Base-by-base conservation (phyloP, 1,140 invertebrate species). In the Calephelis virginiensis region DNA sequence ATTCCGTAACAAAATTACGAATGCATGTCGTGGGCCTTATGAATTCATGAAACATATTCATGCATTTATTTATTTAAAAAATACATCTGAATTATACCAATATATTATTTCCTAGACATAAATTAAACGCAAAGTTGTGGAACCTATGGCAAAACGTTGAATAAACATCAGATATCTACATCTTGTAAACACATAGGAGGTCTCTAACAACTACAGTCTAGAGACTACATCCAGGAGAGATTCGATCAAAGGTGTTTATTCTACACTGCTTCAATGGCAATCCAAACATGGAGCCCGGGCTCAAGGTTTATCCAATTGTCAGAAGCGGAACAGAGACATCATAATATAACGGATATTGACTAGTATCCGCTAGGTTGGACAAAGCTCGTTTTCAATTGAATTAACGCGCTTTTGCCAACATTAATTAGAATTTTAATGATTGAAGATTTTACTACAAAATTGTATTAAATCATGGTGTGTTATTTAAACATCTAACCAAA, bases 251-350 rank as follows among this genome's bases (percentile, higher is more conserved):
- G 53, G 53, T 56, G 10, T 56, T 56, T 56, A 56, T 56, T 14
- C 28, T 28, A 28, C 53, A 56, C 14, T 28, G 53, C 14, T 17
- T 56, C 53, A 56, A 56, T 56, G 28, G 53, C 28, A 56, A 56
- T 56, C 53, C 53, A 56, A 56, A 56, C 28, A 56, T 14, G 28
- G 53, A 56, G 53, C 17, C 11, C 53, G 53, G 28, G 53, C 53
- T 56, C 11, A 37, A 56, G 53, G 53, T 56, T 56, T 56, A 56
- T 37, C 53, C 53, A 56, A 56, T 56, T 56, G 53, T 56, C 53
- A 56, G 53, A 14, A 10, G 53, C 11, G 12, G 53, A 56, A 56
- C 53, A 56, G 28, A 56, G 53, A 56, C 53, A 56, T 56, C 53
- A 56, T 37, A 56, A 56, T 56, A 56, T 28, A 28, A 56, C 53